Evolutionary conservation across 2,797 vertebrate species (phyloP).

Genomic region (Garrulus glandarius): DNA sequence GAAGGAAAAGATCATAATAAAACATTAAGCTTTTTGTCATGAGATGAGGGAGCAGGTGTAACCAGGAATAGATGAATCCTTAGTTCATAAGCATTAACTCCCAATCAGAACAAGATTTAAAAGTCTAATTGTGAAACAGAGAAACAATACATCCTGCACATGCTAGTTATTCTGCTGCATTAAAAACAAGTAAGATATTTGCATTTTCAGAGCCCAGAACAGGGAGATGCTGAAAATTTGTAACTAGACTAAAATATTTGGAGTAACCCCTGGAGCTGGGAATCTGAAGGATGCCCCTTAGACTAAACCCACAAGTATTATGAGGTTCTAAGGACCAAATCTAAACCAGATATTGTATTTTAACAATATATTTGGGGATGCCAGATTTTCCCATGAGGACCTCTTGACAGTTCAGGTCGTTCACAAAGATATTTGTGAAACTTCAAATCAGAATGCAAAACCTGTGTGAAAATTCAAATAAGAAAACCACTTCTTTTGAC

Average conservation of each 20-base stretch:
- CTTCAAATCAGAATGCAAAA: background rate
- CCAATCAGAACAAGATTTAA: background rate
- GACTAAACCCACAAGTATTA: background rate
- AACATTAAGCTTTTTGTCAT: background rate
- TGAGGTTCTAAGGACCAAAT: background rate
- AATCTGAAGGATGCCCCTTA: background rate
- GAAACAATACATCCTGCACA: background rate
- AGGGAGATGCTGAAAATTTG: background rate
- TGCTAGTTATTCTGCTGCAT: background rate
- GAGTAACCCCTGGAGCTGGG: background rate
- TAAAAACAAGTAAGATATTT: background rate
- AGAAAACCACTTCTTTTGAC: background rate
- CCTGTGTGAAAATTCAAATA: background rate
- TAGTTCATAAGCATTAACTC: background rate
- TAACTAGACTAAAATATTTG: background rate
- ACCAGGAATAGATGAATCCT: background rate
- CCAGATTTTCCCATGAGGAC: background rate
- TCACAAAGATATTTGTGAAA: background rate
- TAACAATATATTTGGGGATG: background rate
- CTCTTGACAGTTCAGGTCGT: background rate
- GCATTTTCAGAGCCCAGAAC: background rate
- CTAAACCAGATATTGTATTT: background rate
- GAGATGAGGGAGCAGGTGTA: slow-evolving; percentile 8
- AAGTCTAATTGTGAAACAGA: background rate
- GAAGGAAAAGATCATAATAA: slow-evolving; percentile 26